Conservation (phyloP, 2,888 invertebrate species). For the Cataglyphis altisquamis region DNA sequence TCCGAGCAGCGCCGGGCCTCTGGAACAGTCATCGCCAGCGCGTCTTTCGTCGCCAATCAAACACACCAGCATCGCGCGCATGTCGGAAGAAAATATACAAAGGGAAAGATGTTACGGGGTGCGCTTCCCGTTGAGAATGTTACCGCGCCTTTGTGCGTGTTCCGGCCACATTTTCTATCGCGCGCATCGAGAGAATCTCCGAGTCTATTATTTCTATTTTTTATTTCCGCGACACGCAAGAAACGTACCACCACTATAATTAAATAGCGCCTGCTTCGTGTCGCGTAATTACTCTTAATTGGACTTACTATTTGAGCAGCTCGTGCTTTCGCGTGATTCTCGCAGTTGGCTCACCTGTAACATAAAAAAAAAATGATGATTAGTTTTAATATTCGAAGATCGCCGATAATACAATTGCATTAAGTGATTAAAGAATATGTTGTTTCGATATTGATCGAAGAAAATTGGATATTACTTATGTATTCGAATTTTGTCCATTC, state of each 20-base stretch:
- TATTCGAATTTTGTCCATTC: background rate
- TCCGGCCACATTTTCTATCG: slow-evolving; percentile 32
- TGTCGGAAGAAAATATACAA: slow-evolving; percentile 48
- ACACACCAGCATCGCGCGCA: slow-evolving; percentile 59
- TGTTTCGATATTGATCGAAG: background rate
- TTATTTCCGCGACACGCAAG: slow-evolving; percentile 45
- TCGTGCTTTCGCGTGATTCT: slow-evolving; percentile 7
- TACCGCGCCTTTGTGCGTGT: slow-evolving; percentile 62
- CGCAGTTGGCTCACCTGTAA: slow-evolving; percentile 66
- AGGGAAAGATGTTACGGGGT: slow-evolving; percentile 24
- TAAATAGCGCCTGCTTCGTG: slow-evolving; percentile 13
- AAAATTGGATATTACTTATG: background rate
- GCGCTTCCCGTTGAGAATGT: slow-evolving; percentile 61
- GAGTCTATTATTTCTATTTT: slow-evolving; percentile 40
- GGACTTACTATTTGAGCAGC: slow-evolving; percentile 56
- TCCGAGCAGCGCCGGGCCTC: slow-evolving; percentile 57
- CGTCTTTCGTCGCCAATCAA: slow-evolving; percentile 64
- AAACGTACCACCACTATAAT: slow-evolving; percentile 19
- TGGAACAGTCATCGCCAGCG: slow-evolving; percentile 66
- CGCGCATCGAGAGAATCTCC: slow-evolving; percentile 31
- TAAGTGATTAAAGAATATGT: background rate
- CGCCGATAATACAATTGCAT: background rate
- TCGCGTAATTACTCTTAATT: slow-evolving; percentile 36
- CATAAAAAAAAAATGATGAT: slow-evolving; percentile 49
- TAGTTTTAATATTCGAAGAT: slow-evolving; percentile 14